A percentile compares a stretch with the other conserved stretches of the same genome.
phyloP scores from a whole-genome alignment of 1,140 invertebrate species.

The Mamestra configurata region DNA sequence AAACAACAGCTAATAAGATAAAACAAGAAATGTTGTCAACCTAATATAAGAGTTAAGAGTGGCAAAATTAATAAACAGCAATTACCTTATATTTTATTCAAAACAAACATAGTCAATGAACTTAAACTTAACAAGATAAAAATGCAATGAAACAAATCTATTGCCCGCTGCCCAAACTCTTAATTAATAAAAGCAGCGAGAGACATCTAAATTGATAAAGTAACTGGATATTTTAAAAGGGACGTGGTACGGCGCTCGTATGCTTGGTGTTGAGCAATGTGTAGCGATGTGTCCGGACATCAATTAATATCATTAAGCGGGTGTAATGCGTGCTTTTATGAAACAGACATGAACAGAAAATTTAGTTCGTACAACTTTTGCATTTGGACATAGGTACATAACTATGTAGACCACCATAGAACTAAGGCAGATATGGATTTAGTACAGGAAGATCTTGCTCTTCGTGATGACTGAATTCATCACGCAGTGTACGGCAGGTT shows the following conservation, averaged over 20 bases:
- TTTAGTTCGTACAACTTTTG: neutral
- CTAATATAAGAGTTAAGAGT: neutral
- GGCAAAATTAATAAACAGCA: neutral
- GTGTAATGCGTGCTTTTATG: neutral
- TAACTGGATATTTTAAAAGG: slow-evolving; percentile 73
- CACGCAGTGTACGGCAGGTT: neutral
- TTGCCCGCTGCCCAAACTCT: slow-evolving; percentile 16
- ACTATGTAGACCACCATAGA: too few species aligned
- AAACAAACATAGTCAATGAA: slow-evolving; percentile 12
- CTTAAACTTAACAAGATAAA: slow-evolving; percentile 21
- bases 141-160: slow-evolving; percentile 20
- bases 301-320: slow-evolving; percentile 76
- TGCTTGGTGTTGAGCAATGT: slow-evolving; percentile 27
- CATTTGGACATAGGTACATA: too few species aligned
- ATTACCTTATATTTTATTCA: too few species aligned
- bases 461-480: too few species aligned
- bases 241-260: slow-evolving; percentile 14
- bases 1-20: neutral
- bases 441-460: too few species aligned
- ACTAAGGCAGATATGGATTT: too few species aligned
- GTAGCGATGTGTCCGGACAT: slow-evolving; percentile 58
- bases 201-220: slow-evolving; percentile 52
- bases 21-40: neutral
- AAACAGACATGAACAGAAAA: slow-evolving; percentile 1
- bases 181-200: slow-evolving; percentile 35